Evolutionary conservation across 2,888 invertebrate species (phyloP).

Genomic region (Didymodactylos carnosus): DNA sequence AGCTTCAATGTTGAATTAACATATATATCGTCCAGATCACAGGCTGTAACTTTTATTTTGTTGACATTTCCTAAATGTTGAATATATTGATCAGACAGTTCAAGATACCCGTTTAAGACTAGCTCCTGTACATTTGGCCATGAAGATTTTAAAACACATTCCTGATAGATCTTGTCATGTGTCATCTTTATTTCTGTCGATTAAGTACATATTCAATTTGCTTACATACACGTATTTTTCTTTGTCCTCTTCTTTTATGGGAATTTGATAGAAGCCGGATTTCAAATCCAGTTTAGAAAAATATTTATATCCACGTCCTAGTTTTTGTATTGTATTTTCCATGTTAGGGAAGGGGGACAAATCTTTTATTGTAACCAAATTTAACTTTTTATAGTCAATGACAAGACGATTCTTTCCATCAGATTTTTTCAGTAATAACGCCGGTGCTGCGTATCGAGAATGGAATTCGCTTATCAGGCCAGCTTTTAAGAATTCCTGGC

Average conservation of each 20-base stretch:
- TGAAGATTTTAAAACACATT: too few relatives aligned
- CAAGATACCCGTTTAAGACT: too few relatives aligned
- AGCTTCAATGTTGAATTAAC: too few relatives aligned
- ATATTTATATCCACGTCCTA: neutral
- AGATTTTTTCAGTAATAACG: neutral
- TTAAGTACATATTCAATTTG: too few relatives aligned
- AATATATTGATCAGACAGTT: too few relatives aligned
- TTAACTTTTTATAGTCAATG: neutral
- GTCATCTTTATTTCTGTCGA: too few relatives aligned
- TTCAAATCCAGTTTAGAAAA: neutral
- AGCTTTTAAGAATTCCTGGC: neutral
- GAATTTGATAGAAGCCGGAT: neutral
- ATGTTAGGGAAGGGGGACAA: neutral
- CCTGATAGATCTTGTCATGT: too few relatives aligned
- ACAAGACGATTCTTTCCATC: neutral
- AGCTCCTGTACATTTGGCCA: too few relatives aligned
- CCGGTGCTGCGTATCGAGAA: neutral
- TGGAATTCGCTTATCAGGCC: neutral
- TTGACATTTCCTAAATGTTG: too few relatives aligned
- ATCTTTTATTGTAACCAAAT: neutral
- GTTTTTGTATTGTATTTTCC: neutral
- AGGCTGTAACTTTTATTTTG: too few relatives aligned
- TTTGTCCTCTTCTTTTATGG: neutral
- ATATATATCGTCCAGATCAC: too few relatives aligned
- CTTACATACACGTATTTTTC: too few relatives aligned